Conservation (phyloP, 1,140 invertebrate genomes). For the fruit fly (Drosophila melanogaster) region DNA sequence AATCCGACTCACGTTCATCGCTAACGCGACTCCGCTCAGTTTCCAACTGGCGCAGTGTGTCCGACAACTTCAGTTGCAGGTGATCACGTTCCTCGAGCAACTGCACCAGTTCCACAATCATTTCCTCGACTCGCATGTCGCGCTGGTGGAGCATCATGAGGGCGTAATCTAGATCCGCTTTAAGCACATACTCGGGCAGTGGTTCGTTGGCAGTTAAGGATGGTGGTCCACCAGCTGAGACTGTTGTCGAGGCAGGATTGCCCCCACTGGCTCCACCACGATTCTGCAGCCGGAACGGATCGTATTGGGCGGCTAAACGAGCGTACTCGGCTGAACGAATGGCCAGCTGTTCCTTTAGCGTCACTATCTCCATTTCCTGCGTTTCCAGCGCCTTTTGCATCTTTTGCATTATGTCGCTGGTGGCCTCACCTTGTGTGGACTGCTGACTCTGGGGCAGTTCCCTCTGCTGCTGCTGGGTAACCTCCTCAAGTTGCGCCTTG, state of each 20-base stretch:
- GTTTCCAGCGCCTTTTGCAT: conserved; percentile 87
- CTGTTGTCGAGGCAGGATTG: conserved; percentile 11
- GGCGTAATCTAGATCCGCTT: conserved; percentile 91
- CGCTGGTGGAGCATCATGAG: conserved; percentile 94
- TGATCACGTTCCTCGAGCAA: conserved; percentile 93
- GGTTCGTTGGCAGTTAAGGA: conserved; percentile 40
- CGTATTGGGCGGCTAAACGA: conserved; percentile 80
- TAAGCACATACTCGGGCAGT: conserved; percentile 75
- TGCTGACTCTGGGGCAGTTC: background rate
- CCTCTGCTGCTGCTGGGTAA: conserved; percentile 16
- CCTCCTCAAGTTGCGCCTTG: conserved; percentile 65
- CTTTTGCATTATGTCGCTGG: conserved; percentile 59
- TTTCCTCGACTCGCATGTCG: conserved; percentile 94
- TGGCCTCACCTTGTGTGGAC: background rate
- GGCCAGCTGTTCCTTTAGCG: conserved; percentile 88
- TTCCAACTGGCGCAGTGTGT: conserved; percentile 90
- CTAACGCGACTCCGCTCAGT: conserved; percentile 82
- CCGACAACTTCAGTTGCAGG: conserved; percentile 91
- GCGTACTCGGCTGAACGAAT: conserved; percentile 85
- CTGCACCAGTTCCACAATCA: conserved; percentile 93
- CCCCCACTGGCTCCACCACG: conserved; percentile 26
- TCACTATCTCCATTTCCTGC: conserved; percentile 89
- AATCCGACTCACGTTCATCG: conserved; percentile 42
- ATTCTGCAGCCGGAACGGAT: conserved; percentile 80
- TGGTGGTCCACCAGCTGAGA: conserved; percentile 16